Base-by-base conservation (phyloP, 2,797 vertebrate species). In the Emys orbicularis region DNA sequence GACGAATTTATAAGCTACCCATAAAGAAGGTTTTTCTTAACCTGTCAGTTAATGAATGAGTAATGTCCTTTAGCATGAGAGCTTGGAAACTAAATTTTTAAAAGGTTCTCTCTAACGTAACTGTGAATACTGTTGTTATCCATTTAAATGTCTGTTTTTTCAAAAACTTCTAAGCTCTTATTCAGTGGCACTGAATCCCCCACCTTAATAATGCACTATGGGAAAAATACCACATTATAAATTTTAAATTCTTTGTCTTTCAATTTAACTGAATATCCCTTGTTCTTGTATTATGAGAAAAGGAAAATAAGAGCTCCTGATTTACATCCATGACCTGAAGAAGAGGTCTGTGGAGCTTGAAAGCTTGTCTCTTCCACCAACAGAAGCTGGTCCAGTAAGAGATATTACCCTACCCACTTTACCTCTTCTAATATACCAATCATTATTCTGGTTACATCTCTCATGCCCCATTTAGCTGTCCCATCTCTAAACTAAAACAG, bases 11-110 rank as follows among this genome's bases (percentile, higher is more conserved):
- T 65, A 96, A 93, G 84, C 7, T 10, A 65, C 31, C 80, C 12
- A 84, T 9, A 1, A 83, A 89, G 49, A 72, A 72, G 31, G 84
- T 52, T 93, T 84, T 93, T 87, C 76, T 72, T 89, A 95, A 94
- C 5, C 79, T 87, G 57, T 59, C 79, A 94, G 34, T 44, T 82
- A 86, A 79, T 82, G 53, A 68, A 86, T 6, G 21, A 18, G 29
- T 95, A 81, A 89, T 6, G 87, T 5, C 3, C 76, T 56, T 52
- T 89, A 61, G 23, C 79, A 10, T 44, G 89, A 85, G 27, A 83
- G 19, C 89, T 90, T 84, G 34, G 12, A 54, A 41, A 18, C 68
- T 72, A 21, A 23, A 41, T 41, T 23, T 72, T 41, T 72, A 89
- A 91, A 86, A 87, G 37, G n/a, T 21, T 0, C 76, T 18, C 87